Evolutionary conservation across 2,888 invertebrate genomes (phyloP), one percentile per base, ranked within the genome.

Genomic region (Griposia aprilina): DNA sequence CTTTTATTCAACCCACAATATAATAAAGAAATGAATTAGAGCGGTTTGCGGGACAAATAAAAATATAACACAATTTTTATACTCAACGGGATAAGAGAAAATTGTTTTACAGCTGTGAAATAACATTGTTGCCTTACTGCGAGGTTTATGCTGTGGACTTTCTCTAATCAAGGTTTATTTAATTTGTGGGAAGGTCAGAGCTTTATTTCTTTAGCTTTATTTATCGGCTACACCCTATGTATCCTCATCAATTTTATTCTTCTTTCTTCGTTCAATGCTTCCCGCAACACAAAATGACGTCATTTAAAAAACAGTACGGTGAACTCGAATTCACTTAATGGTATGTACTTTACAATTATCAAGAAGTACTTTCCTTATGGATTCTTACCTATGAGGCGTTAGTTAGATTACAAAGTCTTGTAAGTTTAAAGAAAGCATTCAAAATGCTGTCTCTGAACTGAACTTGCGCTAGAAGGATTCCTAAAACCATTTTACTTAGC

Each of bases 41-140:
- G 57, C 68, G 76, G 82, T 78, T 74, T 69, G 74, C 68, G 74
- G 72, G 57, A 41, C 62, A 72, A 82, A 82, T 78, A 70, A 63
- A 74, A 78, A 76, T 57, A 69, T 60, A 73, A 67, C 52, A 59
- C 48, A 71, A 17, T 80, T 85, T 87, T 83, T 83, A 81, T 80
- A 77, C 78, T 80, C 30, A 1, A 72, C 65, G 76, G 77, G 73
- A 80, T 83, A 71, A 70, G 62, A 78, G 82, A 78, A 87, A 81
- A 87, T 85, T 82, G 78, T 80, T 77, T 80, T 69, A 76, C 69
- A 70, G 76, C 78, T 17, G 50, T 59, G 74, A 72, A 85, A 80
- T 77, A 72, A 79, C 55, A 80, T 77, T 79, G 77, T 74, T 59
- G 59, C 57, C 15, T 41, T 70, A 83, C 60, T 67, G 60, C 20